Percentiles rank a stretch among this genome's conserved stretches.
Evolutionary conservation across 2,888 invertebrate species (phyloP).

Genomic region (Clanis bilineata): DNA sequence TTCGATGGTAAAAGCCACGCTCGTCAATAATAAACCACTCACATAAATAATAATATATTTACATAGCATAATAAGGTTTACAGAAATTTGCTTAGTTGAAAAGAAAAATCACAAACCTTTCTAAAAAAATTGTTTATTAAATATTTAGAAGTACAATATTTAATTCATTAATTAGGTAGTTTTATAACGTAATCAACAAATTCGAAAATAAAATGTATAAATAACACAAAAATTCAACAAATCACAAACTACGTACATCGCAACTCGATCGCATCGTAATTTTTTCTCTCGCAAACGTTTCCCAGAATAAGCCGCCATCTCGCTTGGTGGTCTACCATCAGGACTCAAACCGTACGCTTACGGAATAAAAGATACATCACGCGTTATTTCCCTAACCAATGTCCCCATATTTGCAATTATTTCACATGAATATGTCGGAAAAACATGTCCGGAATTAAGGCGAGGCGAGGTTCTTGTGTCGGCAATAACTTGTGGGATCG

Average conservation of each 20-base stretch:
- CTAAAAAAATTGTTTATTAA: too few species aligned
- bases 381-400: conserved; percentile 12
- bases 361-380: conserved; percentile 32
- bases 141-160: not conserved
- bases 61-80: too few species aligned
- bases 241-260: not conserved
- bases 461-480: not conserved
- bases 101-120: too few species aligned
- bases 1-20: too few species aligned
- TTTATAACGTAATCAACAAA: too few species aligned
- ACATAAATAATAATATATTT: too few species aligned
- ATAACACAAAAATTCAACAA: too few species aligned
- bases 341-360: conserved; percentile 31
- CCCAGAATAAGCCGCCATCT: conserved; percentile 33
- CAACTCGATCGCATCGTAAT: not conserved
- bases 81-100: too few species aligned
- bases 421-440: not conserved
- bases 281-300: not conserved
- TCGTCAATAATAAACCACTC: too few species aligned
- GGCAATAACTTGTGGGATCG: not conserved
- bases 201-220: not conserved
- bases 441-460: conserved; percentile 12
- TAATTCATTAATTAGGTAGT: too few species aligned
- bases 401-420: conserved; percentile 17
- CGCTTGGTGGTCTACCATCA: conserved; percentile 37